Conservation (phyloP, 1,140 invertebrate genomes). For the Idris sp. region DNA sequence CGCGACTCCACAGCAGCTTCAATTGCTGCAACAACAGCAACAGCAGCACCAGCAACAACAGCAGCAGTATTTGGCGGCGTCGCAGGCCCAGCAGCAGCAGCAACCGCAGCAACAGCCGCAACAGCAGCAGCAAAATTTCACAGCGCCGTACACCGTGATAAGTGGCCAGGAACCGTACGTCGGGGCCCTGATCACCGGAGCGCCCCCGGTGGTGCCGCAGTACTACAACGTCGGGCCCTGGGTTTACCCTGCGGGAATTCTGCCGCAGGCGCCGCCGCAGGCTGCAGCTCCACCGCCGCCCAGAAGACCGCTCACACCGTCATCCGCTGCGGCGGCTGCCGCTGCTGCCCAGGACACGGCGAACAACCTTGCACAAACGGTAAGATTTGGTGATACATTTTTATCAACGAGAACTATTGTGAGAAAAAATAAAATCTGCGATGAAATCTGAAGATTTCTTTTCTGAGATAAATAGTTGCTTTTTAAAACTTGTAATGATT, state of each 20-base stretch:
- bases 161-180: slow-evolving; percentile 86
- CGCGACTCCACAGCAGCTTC: too few species aligned
- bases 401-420: too few species aligned
- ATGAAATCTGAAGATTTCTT: too few species aligned
- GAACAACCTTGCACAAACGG: slow-evolving; percentile 81
- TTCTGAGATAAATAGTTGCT: too few species aligned
- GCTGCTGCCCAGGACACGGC: slow-evolving; percentile 76
- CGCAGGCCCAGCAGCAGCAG: slow-evolving; percentile 81
- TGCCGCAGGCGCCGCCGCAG: slow-evolving; percentile 83
- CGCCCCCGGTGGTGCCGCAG: slow-evolving; percentile 84
- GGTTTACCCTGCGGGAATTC: slow-evolving; percentile 88
- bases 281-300: slow-evolving; percentile 81
- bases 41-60: slow-evolving; percentile 79
- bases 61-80: slow-evolving; percentile 81
- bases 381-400: too few species aligned
- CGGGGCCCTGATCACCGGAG: slow-evolving; percentile 82
- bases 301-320: slow-evolving; percentile 85
- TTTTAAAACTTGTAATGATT: too few species aligned
- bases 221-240: slow-evolving; percentile 90
- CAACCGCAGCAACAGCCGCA: slow-evolving; percentile 84
- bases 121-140: slow-evolving; percentile 84
- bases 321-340: slow-evolving; percentile 82
- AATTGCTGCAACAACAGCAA: slow-evolving; percentile 79
- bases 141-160: slow-evolving; percentile 93
- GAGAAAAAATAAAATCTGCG: too few species aligned